Base-by-base conservation (phyloP, 1,140 invertebrate genomes). In the Matsumurasca onukii region DNA sequence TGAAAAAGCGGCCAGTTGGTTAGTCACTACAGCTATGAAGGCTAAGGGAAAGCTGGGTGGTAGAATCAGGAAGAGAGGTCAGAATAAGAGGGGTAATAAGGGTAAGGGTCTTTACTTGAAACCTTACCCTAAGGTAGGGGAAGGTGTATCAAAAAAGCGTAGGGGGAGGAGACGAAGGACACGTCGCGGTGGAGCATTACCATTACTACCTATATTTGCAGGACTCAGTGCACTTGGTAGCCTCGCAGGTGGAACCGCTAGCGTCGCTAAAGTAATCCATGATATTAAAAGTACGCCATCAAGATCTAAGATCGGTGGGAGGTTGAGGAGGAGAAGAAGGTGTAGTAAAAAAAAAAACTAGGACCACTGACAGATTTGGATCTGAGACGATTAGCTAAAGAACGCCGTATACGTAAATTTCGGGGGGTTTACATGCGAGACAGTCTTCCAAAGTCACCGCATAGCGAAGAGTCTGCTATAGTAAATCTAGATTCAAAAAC, bases 21-120 rank as follows among this genome's bases (percentile, higher is more conserved):
- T 55, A 3, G 69, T 76, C 0, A 66, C 75, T 3, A 72, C 68
- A 20, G 66, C 70, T 2, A 78, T 77, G 68, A 74, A 74, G 63
- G 45, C 62, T 17, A 78, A 77, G 72, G 3, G 25, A 51, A 78
- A 76, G 68, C 34, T 77, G 1, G 75, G 73, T 1, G 70, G 74
- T 15, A 61, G 27, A 15, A 27, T 27, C 3, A 12, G 24, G 22
- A 5, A 20, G 5, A 25, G 27, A 25, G 30, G 2, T 5, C 25
- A 25, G 17, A 3, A 3, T 13, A 29, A 29, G 30, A 5, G 27
- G 12, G 31, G 9, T 20, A 31, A 5, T 5, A 34, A 39, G 17
- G 76, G 75, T 12, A 76, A 77, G 70, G 78, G 77, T 1, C 73
- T 77, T 52, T 73, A 76, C 66, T 34, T 78, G 31, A 73, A 76